Percentiles rank a stretch among this genome's conserved stretches.
Conservation (phyloP, 2,888 invertebrate genomes). For the Drosophila suboccidentalis region DNA sequence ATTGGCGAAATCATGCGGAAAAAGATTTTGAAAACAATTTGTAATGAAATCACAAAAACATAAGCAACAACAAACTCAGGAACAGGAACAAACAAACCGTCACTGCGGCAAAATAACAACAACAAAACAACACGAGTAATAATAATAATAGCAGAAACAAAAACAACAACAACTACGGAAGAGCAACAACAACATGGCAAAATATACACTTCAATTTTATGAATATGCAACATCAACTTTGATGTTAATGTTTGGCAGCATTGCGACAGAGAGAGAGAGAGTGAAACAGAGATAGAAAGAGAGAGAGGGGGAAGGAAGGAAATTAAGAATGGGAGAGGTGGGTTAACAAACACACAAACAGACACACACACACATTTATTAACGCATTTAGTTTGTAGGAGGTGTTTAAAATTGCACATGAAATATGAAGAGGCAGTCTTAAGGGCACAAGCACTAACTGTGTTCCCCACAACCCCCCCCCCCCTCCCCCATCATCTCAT, state of each 20-base stretch:
- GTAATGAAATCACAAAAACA: slow-evolving; percentile 28
- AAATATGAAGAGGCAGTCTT: slow-evolving; percentile 75
- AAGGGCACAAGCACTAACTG: slow-evolving; percentile 32
- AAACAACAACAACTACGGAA: slow-evolving; percentile 11
- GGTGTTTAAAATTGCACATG: slow-evolving; percentile 79
- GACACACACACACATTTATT: slow-evolving; percentile 52
- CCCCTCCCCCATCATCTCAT: neutral
- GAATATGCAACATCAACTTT: slow-evolving; percentile 75
- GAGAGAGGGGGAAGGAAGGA: neutral
- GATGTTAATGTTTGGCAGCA: slow-evolving; percentile 61
- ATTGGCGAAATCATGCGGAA: slow-evolving; percentile 12
- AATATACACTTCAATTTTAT: slow-evolving; percentile 61
- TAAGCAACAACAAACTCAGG: slow-evolving; percentile 12
- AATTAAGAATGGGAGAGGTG: neutral
- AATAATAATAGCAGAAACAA: slow-evolving; percentile 2
- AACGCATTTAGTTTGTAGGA: slow-evolving; percentile 68
- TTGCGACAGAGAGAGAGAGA: slow-evolving; percentile 28
- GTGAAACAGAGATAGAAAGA: slow-evolving; percentile 1
- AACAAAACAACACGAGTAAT: slow-evolving; percentile 25
- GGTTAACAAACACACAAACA: slow-evolving; percentile 12
- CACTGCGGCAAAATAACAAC: slow-evolving; percentile 52
- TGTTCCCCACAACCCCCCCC: neutral
- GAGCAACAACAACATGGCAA: slow-evolving; percentile 30
- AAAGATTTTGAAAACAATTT: slow-evolving; percentile 10
- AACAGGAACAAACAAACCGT: slow-evolving; percentile 14